Base-by-base conservation (phyloP, 1,140 invertebrate species). In the Neodiprion pinetum region DNA sequence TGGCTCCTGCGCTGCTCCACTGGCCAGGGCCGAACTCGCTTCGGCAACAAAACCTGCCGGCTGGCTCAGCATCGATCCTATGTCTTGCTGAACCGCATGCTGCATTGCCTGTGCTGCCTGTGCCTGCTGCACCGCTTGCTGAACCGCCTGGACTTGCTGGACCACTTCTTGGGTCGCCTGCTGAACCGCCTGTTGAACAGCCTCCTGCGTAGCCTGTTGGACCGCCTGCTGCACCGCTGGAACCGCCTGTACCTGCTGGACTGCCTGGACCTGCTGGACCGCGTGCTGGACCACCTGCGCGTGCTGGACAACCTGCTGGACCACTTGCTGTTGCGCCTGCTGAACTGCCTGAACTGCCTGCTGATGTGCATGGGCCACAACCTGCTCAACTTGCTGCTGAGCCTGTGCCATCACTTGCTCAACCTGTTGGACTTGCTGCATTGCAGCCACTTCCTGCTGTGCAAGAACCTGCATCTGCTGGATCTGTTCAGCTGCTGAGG, bases 131-230 rank as follows among this genome's bases (percentile, higher is more conserved):
- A 92, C 91, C 75, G 91, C 91, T 78, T 92, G 91, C 73, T 90
- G 90, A 4, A 92, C 91, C 14, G 90, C 90, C 80, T 91, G 90
- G 0, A 89, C 87, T 77, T 84, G 83, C 48, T 80, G 77, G 11
- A 80, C 76, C 7, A 83, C 83, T 70, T 83, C 83, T 14, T 84
- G 82, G 4, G 82, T 84, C 1, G 82, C 82, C 71, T 88, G 86
- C 73, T 90, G 90, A 7, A 92, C 91, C 0, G 90, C 90, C 76
- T 91, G 90, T 75, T 89, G 89, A 1, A 91, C 90, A 1, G 89
- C 90, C 76, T 91, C 90, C 72, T 90, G 89, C n/a, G 91, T 90
- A 9, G 91, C 91, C 77, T 91, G 91, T 74, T 91, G 90, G 0
- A 92, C 90, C 48, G 88, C 88, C 82, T 87, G 87, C 74, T 84